Base-by-base conservation (phyloP, 2,797 vertebrate species). In the Borostomias antarcticus region DNA sequence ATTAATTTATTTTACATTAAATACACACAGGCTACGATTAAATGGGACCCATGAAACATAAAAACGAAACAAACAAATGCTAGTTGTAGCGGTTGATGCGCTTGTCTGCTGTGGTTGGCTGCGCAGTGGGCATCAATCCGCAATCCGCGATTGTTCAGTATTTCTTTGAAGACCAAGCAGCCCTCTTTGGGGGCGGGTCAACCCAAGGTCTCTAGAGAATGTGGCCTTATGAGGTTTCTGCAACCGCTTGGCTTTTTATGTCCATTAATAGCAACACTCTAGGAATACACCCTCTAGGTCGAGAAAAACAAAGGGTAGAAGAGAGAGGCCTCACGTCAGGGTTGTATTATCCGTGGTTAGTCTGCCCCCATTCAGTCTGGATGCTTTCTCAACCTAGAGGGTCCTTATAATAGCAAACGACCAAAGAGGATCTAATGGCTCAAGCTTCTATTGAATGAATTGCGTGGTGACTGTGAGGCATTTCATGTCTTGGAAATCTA, bases 241-340 rank as follows among this genome's bases (percentile, higher is more conserved):
- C 58, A 43, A 23, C 21, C 8, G 21, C 11, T 28, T 28, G 13
- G 4, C 32, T 4, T 21, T 10, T n/a, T 15, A 45, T 19, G 30
- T 29, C 37, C 8, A 60, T 60, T 60, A 26, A 13, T 19, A 50
- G 45, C 45, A 51, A 51, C n/a, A 50, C 60, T 50, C 28, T 48
- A 13, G 11, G 19, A 50, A 47, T 9, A 32, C 33, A 26, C n/a
- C n/a, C n/a, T n/a, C n/a, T n/a, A n/a, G n/a, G n/a, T n/a, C n/a
- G 32, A 58, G 43, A 50, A 29, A 19, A 2, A 43, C 25, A 33
- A 5, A 26, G 5, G 13, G 32, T 35, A 29, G 3, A 13, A 32
- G 11, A 19, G 17, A 25, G 26, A 25, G n/a, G 21, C 45, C 11
- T 52, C 13, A 33, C 26, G 15, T 33, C 45, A 59, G 28, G 21